A percentile compares a stretch with the other conserved stretches of the same genome.
Conservation (phyloP, 2,888 invertebrate species). For the Epirrhoe alternata region DNA sequence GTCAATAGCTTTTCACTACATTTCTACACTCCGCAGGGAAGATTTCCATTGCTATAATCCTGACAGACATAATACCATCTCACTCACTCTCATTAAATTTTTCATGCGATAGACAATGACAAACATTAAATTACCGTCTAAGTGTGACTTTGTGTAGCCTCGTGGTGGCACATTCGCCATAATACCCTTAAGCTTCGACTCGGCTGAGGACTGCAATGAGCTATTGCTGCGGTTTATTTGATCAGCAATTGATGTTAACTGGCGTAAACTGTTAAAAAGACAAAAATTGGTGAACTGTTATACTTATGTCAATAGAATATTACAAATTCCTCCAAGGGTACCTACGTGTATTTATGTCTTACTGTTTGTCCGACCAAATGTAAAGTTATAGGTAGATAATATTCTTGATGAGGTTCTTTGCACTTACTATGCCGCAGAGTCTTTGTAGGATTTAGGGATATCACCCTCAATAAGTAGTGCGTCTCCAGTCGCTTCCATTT, state of each 20-base stretch:
- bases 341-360: no score
- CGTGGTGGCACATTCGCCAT: conserved; percentile 57
- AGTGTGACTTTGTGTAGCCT: conserved; percentile 50
- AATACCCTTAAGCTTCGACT: conserved; percentile 54
- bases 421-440: conserved; percentile 69
- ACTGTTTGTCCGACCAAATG: no score
- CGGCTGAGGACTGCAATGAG: conserved; percentile 50
- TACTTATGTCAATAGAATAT: no score
- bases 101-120: no score
- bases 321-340: no score
- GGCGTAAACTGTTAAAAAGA: conserved; percentile 56
- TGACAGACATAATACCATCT: no score
- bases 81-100: no score
- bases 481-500: conserved; percentile 71
- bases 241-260: conserved; percentile 63
- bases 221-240: conserved; percentile 54
- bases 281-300: neutral
- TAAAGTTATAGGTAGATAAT: no score
- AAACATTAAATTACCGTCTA: conserved; percentile 51
- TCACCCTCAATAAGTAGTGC: conserved; percentile 60
- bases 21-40: no score
- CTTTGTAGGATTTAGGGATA: conserved; percentile 66
- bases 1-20: no score
- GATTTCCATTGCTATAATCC: no score
- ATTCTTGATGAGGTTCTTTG: neutral